phyloP scores from a whole-genome alignment of 1,140 invertebrate genomes.

The Tetragonula clypearis region DNA sequence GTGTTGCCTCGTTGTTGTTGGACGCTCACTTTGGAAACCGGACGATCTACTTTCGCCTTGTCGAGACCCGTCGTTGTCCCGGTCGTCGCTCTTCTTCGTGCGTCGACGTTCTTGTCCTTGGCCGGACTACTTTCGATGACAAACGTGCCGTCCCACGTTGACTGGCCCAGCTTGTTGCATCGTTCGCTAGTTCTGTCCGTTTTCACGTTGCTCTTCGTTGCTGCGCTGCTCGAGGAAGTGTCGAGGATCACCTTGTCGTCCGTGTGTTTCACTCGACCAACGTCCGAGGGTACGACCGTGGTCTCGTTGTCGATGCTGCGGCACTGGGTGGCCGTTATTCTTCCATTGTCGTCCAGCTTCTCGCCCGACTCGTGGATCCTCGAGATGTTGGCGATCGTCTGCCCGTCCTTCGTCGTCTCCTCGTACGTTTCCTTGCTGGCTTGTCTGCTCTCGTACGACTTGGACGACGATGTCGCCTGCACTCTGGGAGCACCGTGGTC shows the following conservation, averaged over 20 bases:
- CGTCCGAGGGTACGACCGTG: conserved; percentile 39
- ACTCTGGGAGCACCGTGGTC: conserved; percentile 4
- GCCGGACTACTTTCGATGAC: conserved; percentile 10
- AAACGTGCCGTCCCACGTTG: conserved; percentile 71
- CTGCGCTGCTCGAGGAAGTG: conserved; percentile 1
- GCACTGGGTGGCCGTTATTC: conserved; percentile 58
- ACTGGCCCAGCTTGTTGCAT: conserved; percentile 76
- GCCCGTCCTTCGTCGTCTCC: conserved; percentile 66
- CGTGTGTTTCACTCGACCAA: conserved; percentile 26
- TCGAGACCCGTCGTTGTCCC: not conserved
- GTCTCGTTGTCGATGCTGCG: conserved; percentile 68
- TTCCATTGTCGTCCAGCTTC: conserved; percentile 71
- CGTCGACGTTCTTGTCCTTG: not conserved
- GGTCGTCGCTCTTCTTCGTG: not conserved
- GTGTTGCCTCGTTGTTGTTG: not conserved
- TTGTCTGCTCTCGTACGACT: conserved; percentile 62
- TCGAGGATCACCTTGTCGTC: conserved; percentile 28
- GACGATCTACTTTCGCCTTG: conserved; percentile 20
- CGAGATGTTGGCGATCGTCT: conserved; percentile 62
- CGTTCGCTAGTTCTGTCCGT: conserved; percentile 19
- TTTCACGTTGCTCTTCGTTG: conserved; percentile 13
- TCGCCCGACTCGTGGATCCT: conserved; percentile 61
- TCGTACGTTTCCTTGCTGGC: conserved; percentile 60
- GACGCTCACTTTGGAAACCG: conserved; percentile 4
- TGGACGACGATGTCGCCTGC: conserved; percentile 41